Percentiles rank a stretch among this genome's conserved stretches.
Evolutionary conservation across 2,113 vertebrate genomes (phyloP).

Genomic region (Podilymbus podiceps): DNA sequence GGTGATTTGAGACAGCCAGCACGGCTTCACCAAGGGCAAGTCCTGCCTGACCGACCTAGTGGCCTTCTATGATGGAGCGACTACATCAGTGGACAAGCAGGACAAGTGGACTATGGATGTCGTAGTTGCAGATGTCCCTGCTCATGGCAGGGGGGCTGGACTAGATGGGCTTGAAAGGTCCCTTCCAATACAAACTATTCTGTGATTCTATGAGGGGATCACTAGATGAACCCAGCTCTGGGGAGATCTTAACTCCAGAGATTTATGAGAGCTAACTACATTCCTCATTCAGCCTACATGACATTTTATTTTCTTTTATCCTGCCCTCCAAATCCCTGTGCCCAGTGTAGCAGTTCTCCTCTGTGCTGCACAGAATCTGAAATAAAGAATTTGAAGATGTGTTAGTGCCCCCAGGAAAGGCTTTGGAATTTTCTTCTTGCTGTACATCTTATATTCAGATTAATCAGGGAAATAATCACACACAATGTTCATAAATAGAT

Average conservation of each 20-base stretch:
- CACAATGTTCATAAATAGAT: neutral
- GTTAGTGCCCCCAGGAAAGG: neutral
- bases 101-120: no score
- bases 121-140: neutral
- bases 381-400: conserved; percentile 5
- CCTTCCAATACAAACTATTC: neutral
- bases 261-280: conserved; percentile 12
- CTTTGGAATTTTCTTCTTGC: neutral
- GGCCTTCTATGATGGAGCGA: no score
- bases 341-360: neutral
- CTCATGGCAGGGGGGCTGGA: neutral
- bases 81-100: no score
- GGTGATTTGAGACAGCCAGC: no score
- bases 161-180: neutral
- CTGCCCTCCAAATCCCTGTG: neutral
- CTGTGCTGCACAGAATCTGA: neutral
- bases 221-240: conserved; percentile 9
- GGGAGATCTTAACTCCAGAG: conserved; percentile 19
- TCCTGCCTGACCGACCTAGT: no score
- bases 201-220: neutral
- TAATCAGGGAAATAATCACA: conserved; percentile 28
- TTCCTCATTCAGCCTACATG: neutral
- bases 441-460: neutral
- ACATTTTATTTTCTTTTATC: conserved; percentile 45
- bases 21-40: no score